Base-by-base conservation (phyloP, 2,797 vertebrate species). In the Tokudaia muenninki region DNA sequence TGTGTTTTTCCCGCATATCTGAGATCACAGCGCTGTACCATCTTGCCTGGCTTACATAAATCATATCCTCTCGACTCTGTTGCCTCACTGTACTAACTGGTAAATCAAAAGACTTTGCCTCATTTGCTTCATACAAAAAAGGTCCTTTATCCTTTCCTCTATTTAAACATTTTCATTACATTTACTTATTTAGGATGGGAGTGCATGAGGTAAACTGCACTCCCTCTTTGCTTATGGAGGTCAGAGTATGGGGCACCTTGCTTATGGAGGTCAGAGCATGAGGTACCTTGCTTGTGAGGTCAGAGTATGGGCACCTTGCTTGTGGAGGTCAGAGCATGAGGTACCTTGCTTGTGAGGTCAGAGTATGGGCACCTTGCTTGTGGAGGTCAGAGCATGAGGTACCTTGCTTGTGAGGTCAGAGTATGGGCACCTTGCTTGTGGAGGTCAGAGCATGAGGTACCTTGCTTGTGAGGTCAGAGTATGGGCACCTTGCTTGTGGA, bases 21-120 rank as follows among this genome's bases (percentile, higher is more conserved):
- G 37, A 13, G 11, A 16, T 63, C 59, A 37, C 7, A 24, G 41
- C 2, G 29, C 21, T 26, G 12, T 16, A 22, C 72, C 29, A 31
- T 11, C 41, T 1, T 29, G 29, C 4, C 8, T 50, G 31, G 13
- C 22, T 29, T n/a, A 90, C 19, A 8, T 72, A 90, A 94, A 90
- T 95, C 41, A 65, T 63, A 94, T 86, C 70, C 37, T 7, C 92
- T 95, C 78, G 6, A 50, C 41, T 63, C 44, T 11, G 29, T 92
- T 72, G 55, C 80, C 55, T 91, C 14, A 50, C 24, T 80, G 13
- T 75, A 29, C 61, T 72, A 11, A 47, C 19, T 92, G n/a, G 50
- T 34, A 97, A 92, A 83, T 67, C 26, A 72, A 84, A 88, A 91
- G 55, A 72, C 61, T 72, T 59, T 63, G 2, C 57, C 67, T 90